Conservation (phyloP, 2,113 vertebrate species). For the Mohoua ochrocephala region DNA sequence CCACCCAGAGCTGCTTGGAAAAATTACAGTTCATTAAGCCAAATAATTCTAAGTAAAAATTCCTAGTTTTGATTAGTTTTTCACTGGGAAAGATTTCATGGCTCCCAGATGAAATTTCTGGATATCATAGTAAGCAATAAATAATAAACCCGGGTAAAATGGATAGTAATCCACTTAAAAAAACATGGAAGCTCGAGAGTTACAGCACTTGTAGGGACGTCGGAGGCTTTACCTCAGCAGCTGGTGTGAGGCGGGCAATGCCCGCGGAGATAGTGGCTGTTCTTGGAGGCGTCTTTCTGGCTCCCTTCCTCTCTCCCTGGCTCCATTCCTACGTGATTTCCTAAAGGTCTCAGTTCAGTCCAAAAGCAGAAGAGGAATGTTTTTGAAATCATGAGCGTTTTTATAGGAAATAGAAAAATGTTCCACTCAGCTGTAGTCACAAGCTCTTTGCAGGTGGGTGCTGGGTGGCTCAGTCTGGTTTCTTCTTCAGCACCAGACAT, state of each 20-base stretch:
- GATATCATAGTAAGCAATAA: not conserved
- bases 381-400: not conserved
- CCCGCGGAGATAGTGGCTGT: accelerated
- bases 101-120: not conserved
- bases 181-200: not conserved
- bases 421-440: not conserved
- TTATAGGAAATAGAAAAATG: not conserved
- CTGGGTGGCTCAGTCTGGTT: not conserved
- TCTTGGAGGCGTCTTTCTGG: not conserved
- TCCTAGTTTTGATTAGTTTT: not conserved
- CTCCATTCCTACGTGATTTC: not conserved
- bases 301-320: not conserved
- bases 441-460: not conserved
- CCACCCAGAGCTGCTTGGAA: not conserved
- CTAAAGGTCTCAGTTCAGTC: not conserved
- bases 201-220: not conserved
- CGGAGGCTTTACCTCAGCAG: not conserved
- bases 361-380: not conserved
- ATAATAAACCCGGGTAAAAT: not conserved
- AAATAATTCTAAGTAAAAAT: not conserved
- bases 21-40: not conserved
- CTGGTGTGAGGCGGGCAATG: not conserved
- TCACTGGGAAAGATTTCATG: not conserved
- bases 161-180: not conserved
- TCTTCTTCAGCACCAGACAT: not conserved